Percentiles rank a stretch among this genome's conserved stretches.
phyloP scores from a whole-genome alignment of 2,888 invertebrate genomes.

The Drosophila ustulata region DNA sequence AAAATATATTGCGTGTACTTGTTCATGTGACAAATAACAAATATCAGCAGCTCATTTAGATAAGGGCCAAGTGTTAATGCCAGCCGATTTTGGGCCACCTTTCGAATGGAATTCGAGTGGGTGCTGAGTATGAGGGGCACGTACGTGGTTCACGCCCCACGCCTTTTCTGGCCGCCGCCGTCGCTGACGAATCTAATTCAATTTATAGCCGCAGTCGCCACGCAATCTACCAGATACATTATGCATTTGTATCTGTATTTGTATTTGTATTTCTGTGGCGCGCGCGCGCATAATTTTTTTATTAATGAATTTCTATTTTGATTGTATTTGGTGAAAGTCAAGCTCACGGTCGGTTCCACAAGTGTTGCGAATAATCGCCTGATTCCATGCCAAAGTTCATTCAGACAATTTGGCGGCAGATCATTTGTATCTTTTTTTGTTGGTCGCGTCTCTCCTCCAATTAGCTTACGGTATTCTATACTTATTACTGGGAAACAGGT shows the following conservation, averaged over 20 bases:
- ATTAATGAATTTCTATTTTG: constrained; percentile 50
- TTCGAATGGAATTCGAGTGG: constrained; percentile 1
- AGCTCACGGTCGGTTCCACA: constrained; percentile 9
- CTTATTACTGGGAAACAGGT: neutral
- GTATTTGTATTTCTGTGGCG: constrained; percentile 40
- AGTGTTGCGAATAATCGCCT: constrained; percentile 30
- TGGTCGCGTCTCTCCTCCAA: constrained; percentile 14
- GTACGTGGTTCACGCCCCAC: constrained; percentile 55
- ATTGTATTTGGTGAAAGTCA: constrained; percentile 50
- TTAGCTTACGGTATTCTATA: constrained; percentile 14
- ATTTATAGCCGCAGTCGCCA: constrained; percentile 22
- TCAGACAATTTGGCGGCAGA: constrained; percentile 35
- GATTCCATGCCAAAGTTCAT: constrained; percentile 59
- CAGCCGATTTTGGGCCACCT: constrained; percentile 6
- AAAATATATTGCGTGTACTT: constrained; percentile 10
- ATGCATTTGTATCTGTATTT: constrained; percentile 51
- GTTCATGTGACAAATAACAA: constrained; percentile 28
- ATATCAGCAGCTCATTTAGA: constrained; percentile 41
- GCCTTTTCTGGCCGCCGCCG: constrained; percentile 43
- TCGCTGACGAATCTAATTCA: constrained; percentile 26
- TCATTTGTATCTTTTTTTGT: constrained; percentile 1
- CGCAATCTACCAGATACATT: constrained; percentile 43
- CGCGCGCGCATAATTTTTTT: constrained; percentile 40
- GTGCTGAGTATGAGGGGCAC: constrained; percentile 47
- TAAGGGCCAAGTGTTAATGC: constrained; percentile 36